Percentiles rank a stretch among this genome's conserved stretches.
Conservation (phyloP, 2,888 invertebrate species). For the Agriopis marginaria region DNA sequence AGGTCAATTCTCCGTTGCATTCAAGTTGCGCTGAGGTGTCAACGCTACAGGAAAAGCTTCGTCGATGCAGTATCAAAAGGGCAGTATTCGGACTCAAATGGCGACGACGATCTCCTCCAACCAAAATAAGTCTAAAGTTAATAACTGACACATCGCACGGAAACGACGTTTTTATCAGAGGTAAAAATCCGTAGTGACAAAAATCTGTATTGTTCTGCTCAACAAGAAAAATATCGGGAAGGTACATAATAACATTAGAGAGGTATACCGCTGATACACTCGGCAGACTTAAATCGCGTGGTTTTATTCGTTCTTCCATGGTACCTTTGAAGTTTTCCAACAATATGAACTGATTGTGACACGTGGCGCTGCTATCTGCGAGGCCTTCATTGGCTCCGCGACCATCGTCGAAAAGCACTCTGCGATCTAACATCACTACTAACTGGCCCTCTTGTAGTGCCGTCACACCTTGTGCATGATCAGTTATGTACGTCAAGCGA, state of each 20-base stretch:
- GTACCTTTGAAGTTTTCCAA: conserved; percentile 66
- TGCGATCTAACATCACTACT: conserved; percentile 96
- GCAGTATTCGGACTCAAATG: conserved; percentile 57
- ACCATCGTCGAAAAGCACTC: conserved; percentile 96
- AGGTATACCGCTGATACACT: conserved; percentile 67
- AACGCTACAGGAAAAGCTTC: conserved; percentile 67
- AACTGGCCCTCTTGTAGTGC: conserved; percentile 95
- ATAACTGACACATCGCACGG: conserved; percentile 74
- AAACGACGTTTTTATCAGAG: conserved; percentile 69
- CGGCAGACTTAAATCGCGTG: conserved; percentile 58
- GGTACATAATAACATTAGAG: conserved; percentile 61
- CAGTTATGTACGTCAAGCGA: conserved; percentile 92
- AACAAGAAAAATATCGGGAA: conserved; percentile 67
- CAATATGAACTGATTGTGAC: conserved; percentile 68
- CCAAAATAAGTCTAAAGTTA: conserved; percentile 65
- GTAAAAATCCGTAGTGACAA: conserved; percentile 67
- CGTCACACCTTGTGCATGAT: conserved; percentile 96
- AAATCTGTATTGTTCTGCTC: conserved; percentile 58
- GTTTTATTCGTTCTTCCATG: conserved; percentile 29
- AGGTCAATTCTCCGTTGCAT: conserved; percentile 62
- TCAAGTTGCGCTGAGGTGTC: conserved; percentile 48
- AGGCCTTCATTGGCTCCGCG: conserved; percentile 97
- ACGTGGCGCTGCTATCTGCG: conserved; percentile 93
- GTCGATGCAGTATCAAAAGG: conserved; percentile 68
- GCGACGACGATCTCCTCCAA: conserved; percentile 47